Evolutionary conservation across 1,140 invertebrate genomes (phyloP).

Genomic region (Mya arenaria): DNA sequence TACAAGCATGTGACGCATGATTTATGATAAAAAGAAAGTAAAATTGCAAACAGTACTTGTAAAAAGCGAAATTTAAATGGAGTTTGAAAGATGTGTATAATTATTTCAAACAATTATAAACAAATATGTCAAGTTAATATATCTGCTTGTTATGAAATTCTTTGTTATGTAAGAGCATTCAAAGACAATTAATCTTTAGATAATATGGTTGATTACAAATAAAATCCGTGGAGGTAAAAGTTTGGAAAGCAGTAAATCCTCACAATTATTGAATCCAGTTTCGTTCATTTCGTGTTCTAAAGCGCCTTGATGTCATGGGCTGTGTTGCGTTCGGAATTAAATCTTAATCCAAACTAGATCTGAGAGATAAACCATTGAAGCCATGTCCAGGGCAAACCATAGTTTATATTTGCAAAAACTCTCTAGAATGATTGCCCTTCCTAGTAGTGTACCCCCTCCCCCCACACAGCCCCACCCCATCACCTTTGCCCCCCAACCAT

Average conservation of each 20-base stretch:
- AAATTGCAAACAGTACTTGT: not conserved
- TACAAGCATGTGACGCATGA: not conserved
- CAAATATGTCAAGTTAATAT: not conserved
- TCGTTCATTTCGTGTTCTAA: too few relatives aligned
- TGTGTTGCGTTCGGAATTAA: too few relatives aligned
- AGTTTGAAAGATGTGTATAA: not conserved
- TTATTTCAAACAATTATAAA: slow-evolving; percentile 1
- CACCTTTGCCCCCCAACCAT: too few relatives aligned
- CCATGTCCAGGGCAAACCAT: too few relatives aligned
- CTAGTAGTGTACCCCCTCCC: too few relatives aligned
- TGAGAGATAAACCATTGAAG: too few relatives aligned
- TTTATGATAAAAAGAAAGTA: slow-evolving; percentile 2
- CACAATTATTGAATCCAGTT: not conserved
- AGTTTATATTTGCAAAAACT: too few relatives aligned
- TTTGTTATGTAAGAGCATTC: not conserved
- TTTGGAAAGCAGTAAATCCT: not conserved
- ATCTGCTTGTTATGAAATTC: not conserved
- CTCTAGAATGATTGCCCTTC: too few relatives aligned
- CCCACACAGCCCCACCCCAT: too few relatives aligned
- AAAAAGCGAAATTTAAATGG: not conserved
- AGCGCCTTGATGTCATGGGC: too few relatives aligned
- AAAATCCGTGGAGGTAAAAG: not conserved
- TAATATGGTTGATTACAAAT: slow-evolving; percentile 1
- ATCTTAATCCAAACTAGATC: too few relatives aligned
- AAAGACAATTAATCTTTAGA: not conserved